A percentile compares a stretch with the other conserved stretches of the same genome.
phyloP scores from a whole-genome alignment of 2,797 vertebrate genomes.

The Poecilia wingei region DNA sequence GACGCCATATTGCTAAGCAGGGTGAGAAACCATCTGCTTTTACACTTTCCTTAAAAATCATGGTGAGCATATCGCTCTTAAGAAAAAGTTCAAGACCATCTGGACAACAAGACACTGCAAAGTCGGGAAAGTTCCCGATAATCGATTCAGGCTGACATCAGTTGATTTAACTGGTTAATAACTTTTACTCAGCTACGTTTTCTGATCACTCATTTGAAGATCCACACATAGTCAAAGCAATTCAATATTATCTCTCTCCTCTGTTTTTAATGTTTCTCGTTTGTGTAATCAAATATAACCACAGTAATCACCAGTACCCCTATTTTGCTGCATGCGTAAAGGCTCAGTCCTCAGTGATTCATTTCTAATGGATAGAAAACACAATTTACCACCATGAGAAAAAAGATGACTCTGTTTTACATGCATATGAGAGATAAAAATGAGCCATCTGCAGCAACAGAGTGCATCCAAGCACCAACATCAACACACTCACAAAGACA shows the following conservation, averaged over 20 bases:
- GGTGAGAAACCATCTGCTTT: constrained; percentile 70
- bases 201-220: constrained; percentile 50
- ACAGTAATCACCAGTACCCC: constrained; percentile 51
- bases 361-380: constrained; percentile 59
- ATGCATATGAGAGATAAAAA: constrained; percentile 43
- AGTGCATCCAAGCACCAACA: constrained; percentile 12
- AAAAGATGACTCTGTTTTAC: constrained; percentile 42
- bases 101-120: constrained; percentile 61
- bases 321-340: constrained; percentile 44
- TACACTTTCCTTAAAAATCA: constrained; percentile 45
- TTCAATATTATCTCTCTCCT: constrained; percentile 55
- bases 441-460: constrained; percentile 27
- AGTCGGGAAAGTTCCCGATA: constrained; percentile 54
- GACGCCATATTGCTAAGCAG: constrained; percentile 47
- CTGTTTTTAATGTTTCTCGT: constrained; percentile 58
- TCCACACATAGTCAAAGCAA: constrained; percentile 43
- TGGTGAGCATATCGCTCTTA: constrained; percentile 49
- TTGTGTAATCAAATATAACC: constrained; percentile 67
- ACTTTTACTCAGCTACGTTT: constrained; percentile 20
- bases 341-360: constrained; percentile 52
- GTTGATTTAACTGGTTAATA: constrained; percentile 16
- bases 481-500: constrained; percentile 13
- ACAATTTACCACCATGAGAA: constrained; percentile 43
- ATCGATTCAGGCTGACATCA: constrained; percentile 13
- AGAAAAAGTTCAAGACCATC: constrained; percentile 49